Conservation (phyloP, 2,113 vertebrate species). For the Pseudopipra pipra region DNA sequence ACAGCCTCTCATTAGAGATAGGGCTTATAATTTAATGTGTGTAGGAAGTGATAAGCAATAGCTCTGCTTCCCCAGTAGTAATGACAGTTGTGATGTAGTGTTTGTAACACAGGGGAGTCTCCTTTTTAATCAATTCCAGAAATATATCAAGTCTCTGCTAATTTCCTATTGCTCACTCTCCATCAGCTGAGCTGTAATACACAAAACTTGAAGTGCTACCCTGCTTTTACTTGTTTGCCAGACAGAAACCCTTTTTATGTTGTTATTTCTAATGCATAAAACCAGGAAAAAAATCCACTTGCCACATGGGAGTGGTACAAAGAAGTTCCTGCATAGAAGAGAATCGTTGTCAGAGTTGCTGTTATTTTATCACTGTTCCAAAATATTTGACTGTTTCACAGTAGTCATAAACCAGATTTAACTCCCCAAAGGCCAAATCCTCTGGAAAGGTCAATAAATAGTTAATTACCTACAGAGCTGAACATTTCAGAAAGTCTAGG, state of each 20-base stretch:
- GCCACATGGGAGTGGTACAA: neutral
- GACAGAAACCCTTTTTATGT: neutral
- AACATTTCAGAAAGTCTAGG: neutral
- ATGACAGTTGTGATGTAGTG: neutral
- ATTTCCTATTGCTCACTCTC: neutral
- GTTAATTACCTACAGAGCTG: neutral
- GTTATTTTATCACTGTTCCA: neutral
- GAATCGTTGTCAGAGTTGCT: neutral
- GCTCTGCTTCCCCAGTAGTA: neutral
- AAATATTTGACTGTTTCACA: neutral
- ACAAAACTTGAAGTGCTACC: neutral
- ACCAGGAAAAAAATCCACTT: neutral
- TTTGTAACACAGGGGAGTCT: neutral
- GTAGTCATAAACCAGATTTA: neutral
- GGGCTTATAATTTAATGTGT: neutral
- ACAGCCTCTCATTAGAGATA: neutral
- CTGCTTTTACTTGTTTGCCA: neutral
- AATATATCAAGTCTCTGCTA: neutral
- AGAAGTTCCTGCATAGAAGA: neutral
- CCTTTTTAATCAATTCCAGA: neutral
- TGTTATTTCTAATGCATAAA: neutral
- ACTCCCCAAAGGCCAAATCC: neutral
- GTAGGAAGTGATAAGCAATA: neutral
- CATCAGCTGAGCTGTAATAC: neutral
- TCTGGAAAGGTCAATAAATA: neutral